These are phyloP conservation scores for Plotosus lineatus DNA, from an alignment of 2,113 vertebrate genomes.

Conservation along the genomic window DNA sequence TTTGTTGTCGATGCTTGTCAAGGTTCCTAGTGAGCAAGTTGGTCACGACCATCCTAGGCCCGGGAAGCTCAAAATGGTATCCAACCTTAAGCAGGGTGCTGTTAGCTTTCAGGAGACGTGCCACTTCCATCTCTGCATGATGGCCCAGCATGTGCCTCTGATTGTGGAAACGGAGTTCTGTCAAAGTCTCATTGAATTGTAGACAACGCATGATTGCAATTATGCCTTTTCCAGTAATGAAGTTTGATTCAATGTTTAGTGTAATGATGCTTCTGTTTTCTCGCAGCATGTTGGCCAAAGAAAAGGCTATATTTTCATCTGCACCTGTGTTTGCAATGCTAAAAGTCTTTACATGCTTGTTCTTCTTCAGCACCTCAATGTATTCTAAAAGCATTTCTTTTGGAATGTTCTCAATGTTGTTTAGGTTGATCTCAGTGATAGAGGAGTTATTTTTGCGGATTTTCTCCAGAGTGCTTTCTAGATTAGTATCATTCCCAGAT, in stretches of 20 bases:
- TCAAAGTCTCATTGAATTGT: constrained; percentile 93
- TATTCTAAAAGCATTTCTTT: constrained; percentile 93
- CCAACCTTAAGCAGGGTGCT: constrained; percentile 93
- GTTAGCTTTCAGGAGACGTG: constrained; percentile 91
- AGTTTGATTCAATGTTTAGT: constrained; percentile 93
- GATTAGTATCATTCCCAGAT: constrained; percentile 92
- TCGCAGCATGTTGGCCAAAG: constrained; percentile 91
- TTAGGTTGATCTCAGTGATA: constrained; percentile 90
- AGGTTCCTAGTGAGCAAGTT: constrained; percentile 92
- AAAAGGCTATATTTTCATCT: constrained; percentile 84
- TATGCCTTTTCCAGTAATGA: constrained; percentile 89
- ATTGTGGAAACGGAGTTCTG: constrained; percentile 96
- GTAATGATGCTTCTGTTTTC: constrained; percentile 92
- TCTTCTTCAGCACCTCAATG: constrained; percentile 89
- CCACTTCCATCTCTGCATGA: constrained; percentile 94
- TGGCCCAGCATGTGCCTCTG: constrained; percentile 97
- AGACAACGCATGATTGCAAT: constrained; percentile 93
- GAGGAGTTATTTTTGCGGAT: constrained; percentile 84
- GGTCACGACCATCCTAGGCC: constrained; percentile 96
- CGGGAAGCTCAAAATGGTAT: constrained; percentile 92
- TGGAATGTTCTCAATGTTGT: constrained; percentile 98
- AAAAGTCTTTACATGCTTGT: constrained; percentile 85
- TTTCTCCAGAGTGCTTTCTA: constrained; percentile 86
- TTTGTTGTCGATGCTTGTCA: constrained; percentile 87
- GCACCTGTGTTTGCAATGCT: constrained; percentile 93